These are phyloP conservation scores for Dasyornis broadbenti DNA, from an alignment of 2,113 vertebrate genomes.

Conservation along the genomic window DNA sequence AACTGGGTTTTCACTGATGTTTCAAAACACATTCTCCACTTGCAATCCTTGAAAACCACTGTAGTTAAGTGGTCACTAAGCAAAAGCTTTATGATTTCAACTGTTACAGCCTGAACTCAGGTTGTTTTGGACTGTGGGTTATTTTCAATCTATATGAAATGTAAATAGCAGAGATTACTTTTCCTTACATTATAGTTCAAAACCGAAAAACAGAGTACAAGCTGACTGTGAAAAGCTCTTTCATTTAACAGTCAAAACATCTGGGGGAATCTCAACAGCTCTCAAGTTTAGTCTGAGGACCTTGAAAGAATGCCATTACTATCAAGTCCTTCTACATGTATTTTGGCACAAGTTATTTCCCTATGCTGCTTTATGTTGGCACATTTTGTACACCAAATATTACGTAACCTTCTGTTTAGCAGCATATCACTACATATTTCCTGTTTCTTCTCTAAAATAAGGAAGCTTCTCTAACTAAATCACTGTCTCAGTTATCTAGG, in stretches of 20 bases:
- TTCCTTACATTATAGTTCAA: background rate
- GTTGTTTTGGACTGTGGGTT: background rate
- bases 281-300: background rate
- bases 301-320: slow-evolving; percentile 13
- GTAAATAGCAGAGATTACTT: background rate
- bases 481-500: background rate
- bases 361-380: slow-evolving; percentile 8
- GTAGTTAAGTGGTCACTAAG: background rate
- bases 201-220: background rate
- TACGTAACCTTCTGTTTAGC: background rate
- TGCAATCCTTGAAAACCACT: background rate
- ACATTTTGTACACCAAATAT: slow-evolving; percentile 14
- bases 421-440: slow-evolving; percentile 10
- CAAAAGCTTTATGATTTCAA: background rate
- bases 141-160: background rate
- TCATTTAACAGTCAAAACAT: background rate
- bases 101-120: background rate
- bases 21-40: background rate
- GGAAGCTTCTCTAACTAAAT: background rate
- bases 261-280: background rate
- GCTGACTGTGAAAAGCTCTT: background rate
- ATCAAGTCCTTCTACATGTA: background rate
- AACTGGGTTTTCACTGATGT: background rate
- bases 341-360: background rate
- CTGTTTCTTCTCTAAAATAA: slow-evolving; percentile 6